Conservation (phyloP, 2,113 vertebrate genomes). For the Struthio camelus region DNA sequence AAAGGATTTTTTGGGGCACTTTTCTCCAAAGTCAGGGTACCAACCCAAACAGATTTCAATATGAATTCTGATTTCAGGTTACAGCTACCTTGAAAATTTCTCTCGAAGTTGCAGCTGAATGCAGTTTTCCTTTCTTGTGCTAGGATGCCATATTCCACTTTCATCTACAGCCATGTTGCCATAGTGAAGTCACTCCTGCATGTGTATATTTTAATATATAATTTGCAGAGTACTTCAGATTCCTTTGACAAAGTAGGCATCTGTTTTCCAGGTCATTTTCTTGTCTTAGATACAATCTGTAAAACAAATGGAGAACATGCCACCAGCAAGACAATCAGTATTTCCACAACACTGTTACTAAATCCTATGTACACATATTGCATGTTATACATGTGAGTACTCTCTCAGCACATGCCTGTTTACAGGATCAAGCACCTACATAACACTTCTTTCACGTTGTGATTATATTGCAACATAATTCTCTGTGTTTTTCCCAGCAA, state of each 20-base stretch:
- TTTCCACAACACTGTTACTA: neutral
- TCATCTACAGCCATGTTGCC: neutral
- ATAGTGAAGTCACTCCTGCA: constrained; percentile 5
- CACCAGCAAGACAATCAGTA: neutral
- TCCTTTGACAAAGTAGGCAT: neutral
- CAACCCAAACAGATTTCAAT: neutral
- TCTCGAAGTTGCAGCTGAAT: neutral
- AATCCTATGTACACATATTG: rapidly evolving
- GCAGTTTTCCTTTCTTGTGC: neutral
- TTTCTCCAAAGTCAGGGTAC: neutral
- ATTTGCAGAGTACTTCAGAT: neutral
- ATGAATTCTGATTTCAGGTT: neutral
- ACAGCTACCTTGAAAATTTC: neutral
- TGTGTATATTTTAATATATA: neutral
- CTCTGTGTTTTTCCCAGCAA: neutral
- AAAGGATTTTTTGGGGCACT: neutral
- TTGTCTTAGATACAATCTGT: neutral
- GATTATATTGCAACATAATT: neutral
- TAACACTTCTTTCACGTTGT: neutral
- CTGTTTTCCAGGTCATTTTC: neutral
- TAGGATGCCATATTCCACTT: neutral
- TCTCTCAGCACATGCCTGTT: neutral
- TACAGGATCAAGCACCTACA: neutral
- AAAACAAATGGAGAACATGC: neutral
- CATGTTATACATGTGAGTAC: neutral